phyloP scores from a whole-genome alignment of 1,140 invertebrate genomes.

The Solenopsis invicta region DNA sequence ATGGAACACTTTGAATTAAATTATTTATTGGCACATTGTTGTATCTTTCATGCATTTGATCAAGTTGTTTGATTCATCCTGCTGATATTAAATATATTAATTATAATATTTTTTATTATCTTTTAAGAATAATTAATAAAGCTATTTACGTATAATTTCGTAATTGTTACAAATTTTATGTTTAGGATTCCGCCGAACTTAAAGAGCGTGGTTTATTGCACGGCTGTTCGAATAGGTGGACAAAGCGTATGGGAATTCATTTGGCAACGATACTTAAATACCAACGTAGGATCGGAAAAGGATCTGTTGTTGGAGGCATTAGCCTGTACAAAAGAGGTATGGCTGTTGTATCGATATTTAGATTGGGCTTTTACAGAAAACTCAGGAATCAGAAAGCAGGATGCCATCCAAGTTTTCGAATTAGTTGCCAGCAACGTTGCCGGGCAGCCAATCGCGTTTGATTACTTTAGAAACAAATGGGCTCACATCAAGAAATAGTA shows the following conservation, averaged over 20 bases:
- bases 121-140: not conserved
- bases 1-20: not conserved
- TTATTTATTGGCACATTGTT: slow-evolving; percentile 21
- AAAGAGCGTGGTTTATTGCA: slow-evolving; percentile 94
- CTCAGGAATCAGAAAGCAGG: slow-evolving; percentile 93
- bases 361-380: slow-evolving; percentile 90
- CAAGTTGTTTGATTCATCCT: not conserved
- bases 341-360: slow-evolving; percentile 92
- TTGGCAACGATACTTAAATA: slow-evolving; percentile 91
- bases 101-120: not conserved
- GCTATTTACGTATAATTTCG: not conserved
- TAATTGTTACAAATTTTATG: not conserved
- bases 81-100: not conserved
- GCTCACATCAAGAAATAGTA: slow-evolving; percentile 90
- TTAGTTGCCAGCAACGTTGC: slow-evolving; percentile 91
- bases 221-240: slow-evolving; percentile 92
- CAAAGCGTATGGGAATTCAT: slow-evolving; percentile 95
- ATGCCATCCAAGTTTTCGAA: slow-evolving; percentile 91
- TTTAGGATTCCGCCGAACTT: slow-evolving; percentile 93
- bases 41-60: not conserved
- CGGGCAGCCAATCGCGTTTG: slow-evolving; percentile 92
- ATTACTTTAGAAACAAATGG: slow-evolving; percentile 92
- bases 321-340: slow-evolving; percentile 92
- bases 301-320: slow-evolving; percentile 92
- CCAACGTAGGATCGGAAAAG: slow-evolving; percentile 92